Percentiles rank a stretch among this genome's conserved stretches.
Conservation (phyloP, 2,888 invertebrate species). For the Biston stratarius region DNA sequence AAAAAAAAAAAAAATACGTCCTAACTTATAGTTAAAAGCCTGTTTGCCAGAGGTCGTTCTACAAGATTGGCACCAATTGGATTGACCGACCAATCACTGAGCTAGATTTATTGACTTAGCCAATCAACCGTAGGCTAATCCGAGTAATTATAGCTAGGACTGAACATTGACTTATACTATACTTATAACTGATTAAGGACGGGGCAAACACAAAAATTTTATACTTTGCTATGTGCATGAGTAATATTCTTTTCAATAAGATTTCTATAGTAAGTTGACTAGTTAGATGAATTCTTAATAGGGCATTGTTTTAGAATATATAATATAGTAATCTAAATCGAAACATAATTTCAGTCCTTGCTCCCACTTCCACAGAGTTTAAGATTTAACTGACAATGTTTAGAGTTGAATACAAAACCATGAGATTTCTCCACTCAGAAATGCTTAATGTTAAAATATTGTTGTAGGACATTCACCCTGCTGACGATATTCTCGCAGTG, state of each 20-base stretch:
- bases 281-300: no score
- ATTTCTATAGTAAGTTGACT: no score
- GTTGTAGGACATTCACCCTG: conserved; percentile 89
- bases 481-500: conserved; percentile 93
- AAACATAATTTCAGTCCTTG: no score
- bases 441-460: conserved; percentile 21
- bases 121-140: not conserved
- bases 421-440: not conserved
- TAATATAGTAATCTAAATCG: no score
- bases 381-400: no score
- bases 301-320: no score
- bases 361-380: no score
- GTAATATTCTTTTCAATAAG: no score
- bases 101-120: conserved; percentile 9
- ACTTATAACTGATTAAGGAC: not conserved
- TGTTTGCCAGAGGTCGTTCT: not conserved
- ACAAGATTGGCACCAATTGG: conserved; percentile 10
- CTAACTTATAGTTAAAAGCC: conserved; percentile 3
- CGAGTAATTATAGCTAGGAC: not conserved
- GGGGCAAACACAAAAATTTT: no score
- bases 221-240: no score
- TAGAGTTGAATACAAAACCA: not conserved
- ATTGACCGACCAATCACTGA: conserved; percentile 11
- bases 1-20: no score
- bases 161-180: not conserved